Base-by-base conservation (phyloP, 2,113 vertebrate species). In the Phylloscopus whistleri region DNA sequence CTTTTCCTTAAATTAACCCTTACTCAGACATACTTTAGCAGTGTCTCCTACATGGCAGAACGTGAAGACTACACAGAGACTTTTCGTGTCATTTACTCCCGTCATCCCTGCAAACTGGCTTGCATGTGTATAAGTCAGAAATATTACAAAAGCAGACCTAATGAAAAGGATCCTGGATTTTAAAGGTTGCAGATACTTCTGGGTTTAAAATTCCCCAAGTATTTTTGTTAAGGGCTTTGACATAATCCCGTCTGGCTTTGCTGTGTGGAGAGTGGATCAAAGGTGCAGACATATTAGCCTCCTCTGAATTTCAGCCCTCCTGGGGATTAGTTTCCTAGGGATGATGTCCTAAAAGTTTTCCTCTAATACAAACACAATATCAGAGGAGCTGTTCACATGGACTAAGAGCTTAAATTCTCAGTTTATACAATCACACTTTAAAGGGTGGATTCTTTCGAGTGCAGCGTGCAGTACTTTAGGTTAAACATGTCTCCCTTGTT, bases 211-310 rank as follows among this genome's bases (percentile, higher is more conserved):
- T 92, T 92, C 59, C 41, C 20, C 24, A 66, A 76, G 77, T 76
- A 79, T 86, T 96, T 96, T 90, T 89, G 56, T 94, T 90, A 85
- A 93, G 80, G 63, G 23, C 77, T 96, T 94, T 93, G 58, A 33
- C 30, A 91, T 91, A 95, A 96, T 88, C 73, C 78, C 3, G 5
- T 68, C 85, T 92, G 64, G 33, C 41, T 92, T 81, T 75, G 49
- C 64, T 68, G 28, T 58, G 43, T 69, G 66, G 27, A 91, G 70
- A 84, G 48, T 64, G 33, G 73, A 93, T 95, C 87, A 95, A 95
- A 96, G 55, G 31, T 84, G 26, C 63, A 94, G 67, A 33, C 59
- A 78, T 89, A 53, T 90, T 95, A 97, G 33, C 26, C 46, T 93
- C 63, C 87, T 66, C 74, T 93, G 89, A 93, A 95, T 95, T 95